phyloP scores from a whole-genome alignment of 30 jellyfish, hydroid and myxozoan genomes.

The Aurelia coerulea region DNA sequence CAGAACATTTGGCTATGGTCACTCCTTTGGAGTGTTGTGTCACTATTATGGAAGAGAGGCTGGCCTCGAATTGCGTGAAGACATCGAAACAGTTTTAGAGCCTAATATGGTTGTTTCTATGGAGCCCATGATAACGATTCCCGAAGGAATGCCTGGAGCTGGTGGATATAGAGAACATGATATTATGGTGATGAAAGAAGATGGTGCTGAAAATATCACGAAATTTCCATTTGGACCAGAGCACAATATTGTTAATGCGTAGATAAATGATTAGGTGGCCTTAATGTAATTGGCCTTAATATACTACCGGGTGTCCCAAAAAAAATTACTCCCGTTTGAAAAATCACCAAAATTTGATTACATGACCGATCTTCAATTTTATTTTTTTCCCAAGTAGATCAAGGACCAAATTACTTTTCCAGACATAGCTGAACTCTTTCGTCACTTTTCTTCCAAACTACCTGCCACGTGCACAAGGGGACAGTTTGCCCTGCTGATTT shows the following conservation, averaged over 20 bases:
- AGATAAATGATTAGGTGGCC: no score
- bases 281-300: no score
- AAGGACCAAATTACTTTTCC: no score
- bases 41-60: conserved; percentile 98
- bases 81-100: conserved; percentile 84
- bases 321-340: no score
- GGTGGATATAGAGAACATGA: conserved; percentile 97
- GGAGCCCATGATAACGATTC: conserved; percentile 97
- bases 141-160: conserved; percentile 97
- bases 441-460: no score
- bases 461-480: no score
- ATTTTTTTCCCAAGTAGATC: no score
- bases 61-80: conserved; percentile 93
- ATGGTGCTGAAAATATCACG: conserved; percentile 91
- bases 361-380: no score
- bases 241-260: conserved; percentile 70
- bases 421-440: no score
- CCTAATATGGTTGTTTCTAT: conserved; percentile 94
- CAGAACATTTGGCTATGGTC: conserved; percentile 95
- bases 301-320: no score
- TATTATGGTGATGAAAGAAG: conserved; percentile 81
- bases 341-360: no score
- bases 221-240: conserved; percentile 93
- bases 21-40: conserved; percentile 83
- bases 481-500: no score